Evolutionary conservation across 2,888 invertebrate genomes (phyloP).

Genomic region (Tipula vernalis): DNA sequence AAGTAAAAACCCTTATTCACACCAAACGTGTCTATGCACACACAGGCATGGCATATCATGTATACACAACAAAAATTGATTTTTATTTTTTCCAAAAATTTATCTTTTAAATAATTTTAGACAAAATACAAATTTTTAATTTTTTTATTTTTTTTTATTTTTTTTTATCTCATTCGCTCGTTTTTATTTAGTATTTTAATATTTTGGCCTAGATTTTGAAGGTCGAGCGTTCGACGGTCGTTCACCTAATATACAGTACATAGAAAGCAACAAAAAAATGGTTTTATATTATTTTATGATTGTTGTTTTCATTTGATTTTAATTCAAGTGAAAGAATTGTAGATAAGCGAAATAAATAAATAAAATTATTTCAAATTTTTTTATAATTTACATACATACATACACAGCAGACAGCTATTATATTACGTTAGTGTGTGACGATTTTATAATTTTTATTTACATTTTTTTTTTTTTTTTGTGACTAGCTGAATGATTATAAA

Average conservation of each 20-base stretch:
- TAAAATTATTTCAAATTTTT: neutral
- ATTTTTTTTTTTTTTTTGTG: neutral
- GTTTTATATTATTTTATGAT: neutral
- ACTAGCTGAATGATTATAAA: neutral
- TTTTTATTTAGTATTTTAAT: neutral
- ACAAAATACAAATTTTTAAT: neutral
- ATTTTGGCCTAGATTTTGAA: conserved; percentile 36
- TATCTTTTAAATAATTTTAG: neutral
- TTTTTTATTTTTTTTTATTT: too few relatives aligned
- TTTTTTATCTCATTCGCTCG: neutral
- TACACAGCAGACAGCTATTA: too few relatives aligned
- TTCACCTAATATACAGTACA: conserved; percentile 27
- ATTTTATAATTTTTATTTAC: neutral
- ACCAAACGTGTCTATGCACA: neutral
- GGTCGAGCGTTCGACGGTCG: conserved; percentile 35
- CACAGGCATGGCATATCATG: neutral
- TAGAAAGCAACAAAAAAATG: conserved; percentile 10
- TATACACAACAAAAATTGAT: neutral
- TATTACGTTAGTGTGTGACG: neutral
- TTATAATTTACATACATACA: neutral
- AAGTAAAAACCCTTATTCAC: neutral
- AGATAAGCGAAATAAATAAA: conserved; percentile 4
- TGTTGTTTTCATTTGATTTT: neutral
- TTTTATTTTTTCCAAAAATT: neutral
- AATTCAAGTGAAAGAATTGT: neutral